Conservation (phyloP, 2,888 invertebrate species). For the Drosophila antonietae region DNA sequence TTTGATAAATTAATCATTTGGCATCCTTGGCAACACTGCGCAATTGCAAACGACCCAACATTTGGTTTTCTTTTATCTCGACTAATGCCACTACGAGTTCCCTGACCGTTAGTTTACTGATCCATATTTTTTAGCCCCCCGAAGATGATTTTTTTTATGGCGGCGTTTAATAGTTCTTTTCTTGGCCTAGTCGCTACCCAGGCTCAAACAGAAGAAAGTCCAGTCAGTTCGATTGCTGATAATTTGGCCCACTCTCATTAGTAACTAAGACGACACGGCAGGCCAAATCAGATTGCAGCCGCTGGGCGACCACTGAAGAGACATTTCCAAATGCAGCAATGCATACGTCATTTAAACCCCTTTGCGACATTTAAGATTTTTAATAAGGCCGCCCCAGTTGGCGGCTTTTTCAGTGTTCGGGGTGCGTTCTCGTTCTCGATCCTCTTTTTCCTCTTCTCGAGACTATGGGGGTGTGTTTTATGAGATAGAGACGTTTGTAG, state of each 20-base stretch:
- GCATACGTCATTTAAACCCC: slow-evolving; percentile 80
- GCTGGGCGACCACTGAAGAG: slow-evolving; percentile 44
- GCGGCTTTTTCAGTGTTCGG: no score
- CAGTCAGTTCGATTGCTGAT: slow-evolving; percentile 57
- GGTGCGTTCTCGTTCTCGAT: no score
- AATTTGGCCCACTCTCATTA: slow-evolving; percentile 68
- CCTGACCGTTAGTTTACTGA: no score
- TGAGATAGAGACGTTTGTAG: no score
- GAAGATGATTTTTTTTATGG: no score
- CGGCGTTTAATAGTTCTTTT: no score
- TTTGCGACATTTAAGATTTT: slow-evolving; percentile 79
- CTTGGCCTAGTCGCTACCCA: no score
- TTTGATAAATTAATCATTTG: slow-evolving; percentile 32
- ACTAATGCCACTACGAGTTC: no score
- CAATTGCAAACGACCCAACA: slow-evolving; percentile 66
- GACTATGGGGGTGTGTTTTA: no score
- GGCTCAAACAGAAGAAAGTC: slow-evolving; percentile 46
- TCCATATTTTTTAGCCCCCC: no score
- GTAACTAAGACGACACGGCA: slow-evolving; percentile 77
- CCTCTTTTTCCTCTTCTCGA: no score
- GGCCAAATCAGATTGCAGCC: slow-evolving; percentile 57
- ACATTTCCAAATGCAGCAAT: slow-evolving; percentile 78
- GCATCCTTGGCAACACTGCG: slow-evolving; percentile 25
- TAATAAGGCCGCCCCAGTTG: slow-evolving; percentile 64
- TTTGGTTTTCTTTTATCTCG: no score